Conservation (phyloP, 2,797 vertebrate genomes). For the Poecilia wingei region DNA sequence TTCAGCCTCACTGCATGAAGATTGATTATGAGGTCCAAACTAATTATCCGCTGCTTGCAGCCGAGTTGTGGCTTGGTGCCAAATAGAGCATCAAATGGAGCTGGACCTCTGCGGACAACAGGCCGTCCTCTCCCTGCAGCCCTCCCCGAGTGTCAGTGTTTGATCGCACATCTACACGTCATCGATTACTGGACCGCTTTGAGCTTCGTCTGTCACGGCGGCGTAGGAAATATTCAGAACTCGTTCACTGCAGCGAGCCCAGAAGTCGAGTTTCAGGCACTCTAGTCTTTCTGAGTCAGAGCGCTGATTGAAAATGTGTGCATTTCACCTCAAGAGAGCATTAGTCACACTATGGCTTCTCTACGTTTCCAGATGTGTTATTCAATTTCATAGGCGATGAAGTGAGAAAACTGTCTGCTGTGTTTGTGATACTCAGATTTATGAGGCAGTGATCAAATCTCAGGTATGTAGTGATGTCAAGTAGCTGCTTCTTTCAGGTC, state of each 20-base stretch:
- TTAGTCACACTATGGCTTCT: slow-evolving; percentile 35
- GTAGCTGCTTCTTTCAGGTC: not conserved
- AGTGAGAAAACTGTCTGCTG: not conserved
- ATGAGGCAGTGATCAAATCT: not conserved
- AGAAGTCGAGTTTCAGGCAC: slow-evolving; percentile 28
- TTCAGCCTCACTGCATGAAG: slow-evolving; percentile 35
- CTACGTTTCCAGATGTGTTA: slow-evolving; percentile 17
- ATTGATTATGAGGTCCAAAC: slow-evolving; percentile 49
- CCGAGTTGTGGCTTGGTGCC: slow-evolving; percentile 28
- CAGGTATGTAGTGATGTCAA: not conserved
- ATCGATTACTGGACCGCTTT: slow-evolving; percentile 52
- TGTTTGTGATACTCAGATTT: slow-evolving; percentile 10
- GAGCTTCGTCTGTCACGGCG: slow-evolving; percentile 29
- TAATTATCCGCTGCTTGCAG: slow-evolving; percentile 53
- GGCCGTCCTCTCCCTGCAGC: slow-evolving; percentile 5
- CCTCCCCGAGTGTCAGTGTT: not conserved
- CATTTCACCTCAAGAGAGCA: slow-evolving; percentile 26
- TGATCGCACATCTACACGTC: slow-evolving; percentile 21
- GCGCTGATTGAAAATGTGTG: slow-evolving; percentile 19
- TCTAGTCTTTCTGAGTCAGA: slow-evolving; percentile 34
- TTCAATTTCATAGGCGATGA: not conserved
- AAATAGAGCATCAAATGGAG: slow-evolving; percentile 47
- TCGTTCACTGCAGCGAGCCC: slow-evolving; percentile 28
- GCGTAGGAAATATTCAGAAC: slow-evolving; percentile 27
- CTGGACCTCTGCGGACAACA: slow-evolving; percentile 8